These are phyloP conservation scores for Rousettus madagascariensis DNA, from an alignment of 2,797 vertebrate species.

Conservation along the genomic window DNA sequence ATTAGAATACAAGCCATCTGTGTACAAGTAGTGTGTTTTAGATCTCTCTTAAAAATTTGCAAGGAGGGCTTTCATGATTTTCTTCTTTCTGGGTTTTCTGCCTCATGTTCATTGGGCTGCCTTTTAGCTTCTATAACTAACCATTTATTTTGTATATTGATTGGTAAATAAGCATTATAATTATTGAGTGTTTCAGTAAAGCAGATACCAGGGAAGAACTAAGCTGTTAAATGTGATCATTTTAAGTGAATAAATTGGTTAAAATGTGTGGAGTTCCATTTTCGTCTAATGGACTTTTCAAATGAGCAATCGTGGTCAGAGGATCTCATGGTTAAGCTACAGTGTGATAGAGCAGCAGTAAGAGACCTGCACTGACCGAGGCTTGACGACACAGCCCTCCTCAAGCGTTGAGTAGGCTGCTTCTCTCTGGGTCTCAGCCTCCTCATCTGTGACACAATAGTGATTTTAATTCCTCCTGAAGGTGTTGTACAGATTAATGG, in stretches of 20 bases:
- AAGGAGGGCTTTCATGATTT: not conserved
- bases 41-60: not conserved
- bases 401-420: no score
- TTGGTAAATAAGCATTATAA: not conserved
- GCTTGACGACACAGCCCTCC: not conserved
- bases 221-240: not conserved
- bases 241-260: constrained; percentile 17
- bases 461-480: not conserved
- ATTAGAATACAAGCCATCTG: not conserved
- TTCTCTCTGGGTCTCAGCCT: not conserved
- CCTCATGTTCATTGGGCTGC: not conserved
- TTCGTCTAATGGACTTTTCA: not conserved
- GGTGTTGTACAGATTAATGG: not conserved
- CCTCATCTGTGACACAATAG: not conserved
- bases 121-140: not conserved
- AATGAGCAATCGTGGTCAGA: not conserved
- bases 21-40: not conserved
- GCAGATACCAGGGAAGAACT: not conserved
- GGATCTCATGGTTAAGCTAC: not conserved
- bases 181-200: not conserved
- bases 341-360: not conserved
- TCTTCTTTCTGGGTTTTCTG: not conserved
- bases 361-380: not conserved
- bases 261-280: not conserved
- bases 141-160: not conserved